A percentile compares a stretch with the other conserved stretches of the same genome.
Evolutionary conservation across 2,113 vertebrate species (phyloP).

Genomic region (Chloroceryle aenea): DNA sequence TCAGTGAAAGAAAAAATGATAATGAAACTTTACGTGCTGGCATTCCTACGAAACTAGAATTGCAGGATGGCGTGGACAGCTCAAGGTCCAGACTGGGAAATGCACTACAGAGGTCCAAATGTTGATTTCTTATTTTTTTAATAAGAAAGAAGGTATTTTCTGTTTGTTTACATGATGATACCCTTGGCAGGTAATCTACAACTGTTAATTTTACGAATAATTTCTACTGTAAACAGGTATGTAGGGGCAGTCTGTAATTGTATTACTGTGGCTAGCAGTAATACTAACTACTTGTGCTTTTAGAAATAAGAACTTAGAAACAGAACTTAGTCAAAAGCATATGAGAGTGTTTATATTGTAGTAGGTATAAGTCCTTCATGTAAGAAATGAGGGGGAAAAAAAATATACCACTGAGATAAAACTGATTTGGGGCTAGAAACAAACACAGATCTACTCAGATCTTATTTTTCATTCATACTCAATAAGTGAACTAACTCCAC

Average conservation of each 20-base stretch:
- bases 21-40: not conserved
- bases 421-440: not conserved
- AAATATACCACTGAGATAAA: not conserved
- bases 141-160: not conserved
- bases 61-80: rapidly evolving
- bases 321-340: not conserved
- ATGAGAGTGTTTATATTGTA: not conserved
- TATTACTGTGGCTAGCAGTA: not conserved
- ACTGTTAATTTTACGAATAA: not conserved
- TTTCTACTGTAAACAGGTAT: not conserved
- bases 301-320: not conserved
- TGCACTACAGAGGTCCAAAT: not conserved
- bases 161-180: not conserved
- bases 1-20: not conserved
- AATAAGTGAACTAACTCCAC: not conserved
- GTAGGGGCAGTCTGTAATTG: not conserved
- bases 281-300: not conserved
- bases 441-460: not conserved
- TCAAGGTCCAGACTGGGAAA: not conserved
- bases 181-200: not conserved
- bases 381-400: not conserved
- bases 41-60: not conserved
- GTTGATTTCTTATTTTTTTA: not conserved
- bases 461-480: not conserved
- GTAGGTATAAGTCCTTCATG: not conserved